Evolutionary conservation across 2,888 invertebrate species (phyloP), one percentile per base, ranked within the genome.

Genomic region (Myopa testacea): DNA sequence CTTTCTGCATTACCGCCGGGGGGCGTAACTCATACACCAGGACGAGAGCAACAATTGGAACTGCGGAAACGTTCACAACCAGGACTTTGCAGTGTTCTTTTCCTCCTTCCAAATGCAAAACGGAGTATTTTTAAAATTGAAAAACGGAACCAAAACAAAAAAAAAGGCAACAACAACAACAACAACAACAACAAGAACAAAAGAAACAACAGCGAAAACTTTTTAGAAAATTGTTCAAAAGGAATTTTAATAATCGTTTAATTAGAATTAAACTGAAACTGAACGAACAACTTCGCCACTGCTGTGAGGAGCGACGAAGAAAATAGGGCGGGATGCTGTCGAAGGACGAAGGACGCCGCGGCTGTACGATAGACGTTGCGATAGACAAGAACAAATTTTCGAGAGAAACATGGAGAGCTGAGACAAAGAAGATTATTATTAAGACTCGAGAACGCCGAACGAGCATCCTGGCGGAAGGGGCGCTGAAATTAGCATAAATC

Each of bases 191-290:
- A 34, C 52, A 52, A 65, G 19, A 34, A 37, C 16, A 40, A 67
- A 52, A 58, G 58, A 68, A 60, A 75, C 75, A 75, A 75, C 50
- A 55, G 75, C 60, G 68, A 68, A 75, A 75, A 75, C 50, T 74
- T 74, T 74, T 65, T 63, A 60, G 68, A 72, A 74, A 75, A 76
- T 70, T 72, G 73, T 70, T 75, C 75, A 76, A 78, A 77, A 78
- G 63, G 79, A 80, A 80, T 79, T 80, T 79, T 78, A 80, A 80
- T 80, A 80, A 80, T 80, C 80, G 78, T 80, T 80, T 80, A 80
- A 80, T 80, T 80, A 80, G 78, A 80, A 80, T 80, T 79, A 79
- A 79, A 79, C 52, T 77, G 78, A 79, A 79, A 78, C 78, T 65
- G 77, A 60, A 68, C 62, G 67, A 45, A 67, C 40, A 72, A 72